Conservation (phyloP, 1,140 invertebrate species). For the Adoxophyes honmai region DNA sequence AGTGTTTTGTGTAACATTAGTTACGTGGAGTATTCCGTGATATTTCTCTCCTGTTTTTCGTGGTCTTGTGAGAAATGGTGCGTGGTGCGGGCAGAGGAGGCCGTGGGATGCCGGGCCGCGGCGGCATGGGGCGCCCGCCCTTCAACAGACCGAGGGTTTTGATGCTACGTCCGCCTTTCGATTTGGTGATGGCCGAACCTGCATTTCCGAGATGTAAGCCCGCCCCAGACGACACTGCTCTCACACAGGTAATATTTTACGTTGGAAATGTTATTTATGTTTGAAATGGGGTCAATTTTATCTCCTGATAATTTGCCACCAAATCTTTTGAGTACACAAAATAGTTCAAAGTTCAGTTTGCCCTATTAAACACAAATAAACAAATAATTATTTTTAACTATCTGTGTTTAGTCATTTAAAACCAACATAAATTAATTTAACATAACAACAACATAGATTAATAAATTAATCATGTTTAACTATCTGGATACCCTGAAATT, state of each 20-base stretch:
- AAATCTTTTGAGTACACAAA: no score
- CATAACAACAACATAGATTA: no score
- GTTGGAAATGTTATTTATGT: neutral
- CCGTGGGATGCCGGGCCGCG: slow-evolving; percentile 78
- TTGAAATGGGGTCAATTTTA: no score
- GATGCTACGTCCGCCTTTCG: slow-evolving; percentile 92
- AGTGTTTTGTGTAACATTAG: neutral
- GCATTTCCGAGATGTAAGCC: slow-evolving; percentile 93
- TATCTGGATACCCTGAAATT: no score
- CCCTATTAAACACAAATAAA: no score
- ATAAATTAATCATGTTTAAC: no score
- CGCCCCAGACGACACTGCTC: slow-evolving; percentile 89
- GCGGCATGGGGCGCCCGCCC: slow-evolving; percentile 80
- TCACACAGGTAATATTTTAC: slow-evolving; percentile 83
- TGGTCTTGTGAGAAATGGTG: slow-evolving; percentile 40
- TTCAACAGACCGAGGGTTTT: slow-evolving; percentile 83
- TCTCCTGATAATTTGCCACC: no score
- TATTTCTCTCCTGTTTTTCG: slow-evolving; percentile 5
- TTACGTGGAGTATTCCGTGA: neutral
- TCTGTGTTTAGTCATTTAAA: no score
- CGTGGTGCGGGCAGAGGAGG: slow-evolving; percentile 78
- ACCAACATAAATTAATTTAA: no score
- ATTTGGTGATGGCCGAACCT: slow-evolving; percentile 91
- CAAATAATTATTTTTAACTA: no score
- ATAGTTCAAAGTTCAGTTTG: no score